Base-by-base conservation (phyloP, 2,113 vertebrate genomes). In the Mormoops blainvillei region DNA sequence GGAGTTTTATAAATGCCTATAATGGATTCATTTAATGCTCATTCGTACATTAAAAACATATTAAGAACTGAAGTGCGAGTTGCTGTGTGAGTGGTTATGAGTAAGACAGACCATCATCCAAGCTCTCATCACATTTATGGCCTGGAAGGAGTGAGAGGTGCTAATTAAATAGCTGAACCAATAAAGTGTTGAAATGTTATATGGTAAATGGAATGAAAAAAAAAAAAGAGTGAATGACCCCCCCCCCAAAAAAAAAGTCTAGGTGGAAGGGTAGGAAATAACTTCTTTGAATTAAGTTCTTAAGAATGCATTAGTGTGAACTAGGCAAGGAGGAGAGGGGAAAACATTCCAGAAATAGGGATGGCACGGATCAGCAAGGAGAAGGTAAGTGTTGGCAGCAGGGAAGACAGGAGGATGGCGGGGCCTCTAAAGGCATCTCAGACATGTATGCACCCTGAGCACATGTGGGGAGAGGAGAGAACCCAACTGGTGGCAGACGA, bases 1-100 rank as follows among this genome's bases (percentile, higher is more conserved):
- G n/a, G 19, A 74, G 94, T 54, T 95, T 89, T 65, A 91, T 65
- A 86, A 91, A 91, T 67, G 33, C 83, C 45, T 76, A 15, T 63
- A 67, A 73, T 82, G 20, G 10, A 52, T 96, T 97, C 82, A 14
- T 68, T 85, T 94, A 88, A 83, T 74, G 33, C n/a, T 63, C 6
- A 48, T 76, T 89, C 48, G 48, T 80, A 91, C 24, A 41, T 68
- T 85, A 52, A 95, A 95, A 95, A 91, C 24, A 10, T 58, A 54
- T 58, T 71, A 93, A 94, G 43, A 33, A 63, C 19, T 36, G 77
- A 93, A 83, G 41, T 63, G 36, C 16, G 48, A 89, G 61, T 18
- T 73, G 68, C 31, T 70, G 7, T 54, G 7, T 95, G 52, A 68
- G 15, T 26, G 54, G 61, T 54, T 77, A 0, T 77, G 22, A 85